Percentiles rank a stretch among this genome's conserved stretches.
Evolutionary conservation across 2,888 invertebrate species (phyloP).

Genomic region (Trissolcus brochymenae): DNA sequence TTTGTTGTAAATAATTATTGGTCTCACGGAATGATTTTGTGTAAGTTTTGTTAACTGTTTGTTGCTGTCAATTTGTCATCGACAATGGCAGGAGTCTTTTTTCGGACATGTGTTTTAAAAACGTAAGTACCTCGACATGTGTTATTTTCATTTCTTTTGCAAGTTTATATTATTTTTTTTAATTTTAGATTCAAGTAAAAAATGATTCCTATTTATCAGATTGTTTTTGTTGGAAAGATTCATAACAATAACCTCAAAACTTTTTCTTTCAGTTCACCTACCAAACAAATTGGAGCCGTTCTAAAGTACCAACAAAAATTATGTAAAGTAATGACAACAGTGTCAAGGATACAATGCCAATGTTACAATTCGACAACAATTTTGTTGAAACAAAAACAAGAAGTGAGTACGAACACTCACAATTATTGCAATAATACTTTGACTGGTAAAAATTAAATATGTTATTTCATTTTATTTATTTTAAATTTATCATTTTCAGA

Average conservation of each 20-base stretch:
- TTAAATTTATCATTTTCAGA: not conserved
- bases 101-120: slow-evolving; percentile 12
- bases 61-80: not conserved
- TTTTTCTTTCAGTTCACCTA: slow-evolving; percentile 14
- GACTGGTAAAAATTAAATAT: not conserved
- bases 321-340: slow-evolving; percentile 19
- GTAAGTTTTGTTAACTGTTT: not conserved
- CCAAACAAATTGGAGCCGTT: slow-evolving; percentile 10
- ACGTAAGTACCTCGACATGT: slow-evolving; percentile 14
- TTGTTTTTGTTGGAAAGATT: not conserved
- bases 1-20: not conserved
- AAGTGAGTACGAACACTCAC: not conserved
- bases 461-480: no score
- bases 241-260: not conserved
- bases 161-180: not conserved
- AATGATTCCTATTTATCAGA: no score
- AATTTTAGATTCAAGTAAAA: not conserved
- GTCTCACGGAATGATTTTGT: not conserved
- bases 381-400: slow-evolving; percentile 16
- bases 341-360: slow-evolving; percentile 25
- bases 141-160: not conserved
- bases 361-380: slow-evolving; percentile 28
- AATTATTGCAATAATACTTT: not conserved
- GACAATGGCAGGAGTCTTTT: slow-evolving; percentile 13
- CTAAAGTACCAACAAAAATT: slow-evolving; percentile 10